phyloP scores from a whole-genome alignment of 2,888 invertebrate species.

The Caenorhabditis macrosperma region DNA sequence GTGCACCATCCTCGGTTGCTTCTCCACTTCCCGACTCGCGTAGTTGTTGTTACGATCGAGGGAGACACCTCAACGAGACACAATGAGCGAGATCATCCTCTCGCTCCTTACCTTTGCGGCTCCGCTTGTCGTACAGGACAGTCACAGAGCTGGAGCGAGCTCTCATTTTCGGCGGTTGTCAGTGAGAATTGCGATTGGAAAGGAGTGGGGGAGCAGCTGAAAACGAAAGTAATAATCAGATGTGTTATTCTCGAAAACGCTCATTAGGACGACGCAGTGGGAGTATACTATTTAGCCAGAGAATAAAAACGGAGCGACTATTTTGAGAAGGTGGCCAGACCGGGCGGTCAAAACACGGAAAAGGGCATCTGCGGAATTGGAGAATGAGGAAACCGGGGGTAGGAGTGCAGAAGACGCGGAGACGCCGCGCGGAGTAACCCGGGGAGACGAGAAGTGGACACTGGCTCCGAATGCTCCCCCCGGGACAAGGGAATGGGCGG shows the following conservation, averaged over 20 bases:
- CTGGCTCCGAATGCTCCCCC: constrained; percentile 19
- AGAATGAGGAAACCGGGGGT: constrained; percentile 17
- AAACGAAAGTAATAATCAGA: constrained; percentile 11
- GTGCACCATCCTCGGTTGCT: constrained; percentile 70
- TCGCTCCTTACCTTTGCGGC: constrained; percentile 48
- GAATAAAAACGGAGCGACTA: constrained; percentile 12
- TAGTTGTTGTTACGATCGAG: constrained; percentile 66
- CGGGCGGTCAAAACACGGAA: constrained; percentile 36
- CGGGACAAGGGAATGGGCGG: constrained; percentile 26
- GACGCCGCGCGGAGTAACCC: constrained; percentile 30
- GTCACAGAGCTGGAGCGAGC: constrained; percentile 64
- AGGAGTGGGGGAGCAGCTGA: background rate
- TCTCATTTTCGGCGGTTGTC: constrained; percentile 39
- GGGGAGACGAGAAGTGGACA: constrained; percentile 36
- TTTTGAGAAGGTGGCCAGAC: background rate
- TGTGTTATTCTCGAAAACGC: background rate
- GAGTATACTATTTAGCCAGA: background rate
- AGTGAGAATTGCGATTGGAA: background rate
- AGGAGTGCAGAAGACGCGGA: constrained; percentile 44
- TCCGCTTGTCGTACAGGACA: constrained; percentile 46
- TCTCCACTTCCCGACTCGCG: constrained; percentile 50
- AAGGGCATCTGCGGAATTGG: background rate
- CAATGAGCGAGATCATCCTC: no score
- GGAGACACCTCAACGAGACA: constrained; percentile 64
- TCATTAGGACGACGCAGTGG: constrained; percentile 4